phyloP scores from a whole-genome alignment of 2,888 invertebrate genomes.

The Boloria selene region DNA sequence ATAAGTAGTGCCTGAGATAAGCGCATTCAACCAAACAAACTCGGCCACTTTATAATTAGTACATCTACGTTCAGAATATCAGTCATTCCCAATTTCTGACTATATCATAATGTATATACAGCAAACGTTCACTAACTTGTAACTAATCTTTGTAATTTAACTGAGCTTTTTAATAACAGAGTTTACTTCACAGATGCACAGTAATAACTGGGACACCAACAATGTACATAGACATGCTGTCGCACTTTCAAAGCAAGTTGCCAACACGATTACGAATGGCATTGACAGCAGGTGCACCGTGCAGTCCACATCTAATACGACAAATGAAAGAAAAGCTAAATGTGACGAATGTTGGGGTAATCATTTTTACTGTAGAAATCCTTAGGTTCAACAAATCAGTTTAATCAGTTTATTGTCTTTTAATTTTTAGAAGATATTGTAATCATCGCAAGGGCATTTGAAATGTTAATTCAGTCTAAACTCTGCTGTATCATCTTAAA shows the following conservation, averaged over 20 bases:
- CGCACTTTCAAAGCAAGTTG: slow-evolving; percentile 59
- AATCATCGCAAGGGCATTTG: too few species aligned
- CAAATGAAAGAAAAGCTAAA: slow-evolving; percentile 78
- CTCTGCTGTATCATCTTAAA: background rate
- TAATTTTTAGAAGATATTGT: too few species aligned
- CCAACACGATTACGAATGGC: slow-evolving; percentile 75
- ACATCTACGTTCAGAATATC: too few species aligned
- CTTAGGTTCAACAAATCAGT: background rate
- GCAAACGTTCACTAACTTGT: too few species aligned
- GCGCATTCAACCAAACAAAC: too few species aligned
- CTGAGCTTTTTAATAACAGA: too few species aligned
- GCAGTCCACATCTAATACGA: slow-evolving; percentile 78
- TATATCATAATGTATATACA: too few species aligned
- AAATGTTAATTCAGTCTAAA: background rate
- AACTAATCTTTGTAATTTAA: too few species aligned
- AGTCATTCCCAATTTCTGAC: too few species aligned
- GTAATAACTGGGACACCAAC: slow-evolving; percentile 91
- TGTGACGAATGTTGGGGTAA: slow-evolving; percentile 69
- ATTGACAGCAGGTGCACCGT: slow-evolving; percentile 88
- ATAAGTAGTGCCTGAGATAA: too few species aligned
- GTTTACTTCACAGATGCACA: slow-evolving; percentile 62
- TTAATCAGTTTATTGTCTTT: too few species aligned
- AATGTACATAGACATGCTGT: slow-evolving; percentile 91
- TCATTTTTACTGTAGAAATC: background rate
- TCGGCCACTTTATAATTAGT: too few species aligned